phyloP scores from a whole-genome alignment of 2,113 vertebrate species.

The Amphiprion percula region DNA sequence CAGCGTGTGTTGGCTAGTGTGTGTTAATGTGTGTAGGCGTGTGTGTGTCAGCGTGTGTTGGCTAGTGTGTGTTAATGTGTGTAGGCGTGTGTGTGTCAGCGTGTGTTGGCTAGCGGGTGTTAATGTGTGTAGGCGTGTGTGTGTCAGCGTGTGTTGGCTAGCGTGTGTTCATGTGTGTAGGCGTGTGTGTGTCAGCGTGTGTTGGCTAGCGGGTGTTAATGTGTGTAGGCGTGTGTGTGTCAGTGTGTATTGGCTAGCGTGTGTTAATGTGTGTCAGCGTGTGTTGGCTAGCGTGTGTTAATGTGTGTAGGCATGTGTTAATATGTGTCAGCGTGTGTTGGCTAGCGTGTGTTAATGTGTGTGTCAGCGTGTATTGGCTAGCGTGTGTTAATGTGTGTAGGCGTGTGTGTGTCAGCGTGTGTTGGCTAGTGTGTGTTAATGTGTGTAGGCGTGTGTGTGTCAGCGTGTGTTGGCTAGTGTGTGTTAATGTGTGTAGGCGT shows the following conservation, averaged over 20 bases:
- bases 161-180: slow-evolving; percentile 20
- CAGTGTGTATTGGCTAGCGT: too few relatives aligned
- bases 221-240: slow-evolving; percentile 33
- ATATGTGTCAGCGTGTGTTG: background rate
- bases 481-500: slow-evolving; percentile 23
- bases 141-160: background rate
- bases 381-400: background rate
- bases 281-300: background rate
- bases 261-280: slow-evolving; percentile 1
- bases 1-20: too few relatives aligned
- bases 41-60: background rate
- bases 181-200: slow-evolving; percentile 1
- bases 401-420: background rate
- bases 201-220: background rate
- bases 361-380: background rate
- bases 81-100: slow-evolving; percentile 24
- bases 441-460: slow-evolving; percentile 18
- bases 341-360: background rate
- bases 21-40: slow-evolving; percentile 22
- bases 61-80: background rate
- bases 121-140: slow-evolving; percentile 21
- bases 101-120: background rate
- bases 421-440: background rate
- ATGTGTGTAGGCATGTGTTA: slow-evolving; percentile 17
- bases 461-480: background rate